A percentile compares a stretch with the other conserved stretches of the same genome.
Conservation (phyloP, 2,113 vertebrate species). For the Ophiodon elongatus region DNA sequence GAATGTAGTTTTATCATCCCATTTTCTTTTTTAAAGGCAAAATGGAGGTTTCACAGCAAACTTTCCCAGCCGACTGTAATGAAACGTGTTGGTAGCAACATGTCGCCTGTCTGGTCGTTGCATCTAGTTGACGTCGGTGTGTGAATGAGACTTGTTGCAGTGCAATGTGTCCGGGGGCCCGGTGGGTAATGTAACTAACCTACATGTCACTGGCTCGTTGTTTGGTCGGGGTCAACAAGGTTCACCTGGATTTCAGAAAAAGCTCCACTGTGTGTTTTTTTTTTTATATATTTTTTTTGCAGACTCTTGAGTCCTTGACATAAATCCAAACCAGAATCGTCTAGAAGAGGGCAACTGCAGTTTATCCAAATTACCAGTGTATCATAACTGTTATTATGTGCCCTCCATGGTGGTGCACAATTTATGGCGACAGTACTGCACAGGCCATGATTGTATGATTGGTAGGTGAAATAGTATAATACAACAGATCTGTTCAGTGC, state of each 20-base stretch:
- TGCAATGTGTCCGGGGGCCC: slow-evolving; percentile 35
- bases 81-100: neutral
- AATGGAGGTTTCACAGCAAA: neutral
- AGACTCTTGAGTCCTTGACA: neutral
- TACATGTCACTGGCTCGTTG: slow-evolving; percentile 43
- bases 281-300: too few relatives aligned
- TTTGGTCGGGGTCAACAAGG: neutral
- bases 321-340: slow-evolving; percentile 18
- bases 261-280: neutral
- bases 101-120: slow-evolving; percentile 3
- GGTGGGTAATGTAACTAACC: slow-evolving; percentile 18
- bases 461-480: slow-evolving; percentile 6
- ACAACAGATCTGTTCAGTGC: neutral
- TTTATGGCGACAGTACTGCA: slow-evolving; percentile 9
- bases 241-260: slow-evolving; percentile 2
- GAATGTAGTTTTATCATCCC: too few relatives aligned
- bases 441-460: slow-evolving; percentile 5
- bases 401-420: slow-evolving; percentile 23
- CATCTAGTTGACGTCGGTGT: slow-evolving; percentile 3
- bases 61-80: neutral
- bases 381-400: slow-evolving; percentile 47
- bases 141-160: slow-evolving; percentile 59
- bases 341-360: slow-evolving; percentile 1
- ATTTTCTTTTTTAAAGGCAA: neutral
- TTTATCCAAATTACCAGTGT: slow-evolving; percentile 46